Conservation (phyloP, 2,797 vertebrate species). For the Acanthopagrus latus region DNA sequence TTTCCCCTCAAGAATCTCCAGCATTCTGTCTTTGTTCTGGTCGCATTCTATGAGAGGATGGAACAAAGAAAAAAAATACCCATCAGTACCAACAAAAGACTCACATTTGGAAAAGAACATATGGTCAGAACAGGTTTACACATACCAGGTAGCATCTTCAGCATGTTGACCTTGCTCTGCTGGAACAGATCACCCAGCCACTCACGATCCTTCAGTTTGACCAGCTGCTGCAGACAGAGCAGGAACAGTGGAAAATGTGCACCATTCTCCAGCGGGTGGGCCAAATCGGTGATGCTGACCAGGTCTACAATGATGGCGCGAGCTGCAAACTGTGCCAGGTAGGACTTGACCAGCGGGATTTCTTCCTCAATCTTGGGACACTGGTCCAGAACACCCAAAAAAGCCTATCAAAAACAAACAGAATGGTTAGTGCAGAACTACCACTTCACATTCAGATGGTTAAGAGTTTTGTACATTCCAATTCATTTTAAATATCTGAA, state of each 20-base stretch:
- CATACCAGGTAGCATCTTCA: slow-evolving; percentile 99
- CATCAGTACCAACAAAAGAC: background rate
- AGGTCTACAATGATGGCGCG: slow-evolving; percentile 93
- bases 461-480: background rate
- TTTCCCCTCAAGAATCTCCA: slow-evolving; percentile 98
- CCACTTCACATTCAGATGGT: background rate
- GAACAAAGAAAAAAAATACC: too few relatives aligned
- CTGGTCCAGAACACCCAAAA: slow-evolving; percentile 94
- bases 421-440: background rate
- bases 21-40: slow-evolving; percentile 98
- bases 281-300: slow-evolving; percentile 94
- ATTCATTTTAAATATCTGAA: too few relatives aligned
- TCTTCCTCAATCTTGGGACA: slow-evolving; percentile 97
- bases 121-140: background rate
- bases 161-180: slow-evolving; percentile 98
- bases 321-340: slow-evolving; percentile 97
- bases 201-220: slow-evolving; percentile 95
- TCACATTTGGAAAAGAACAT: background rate
- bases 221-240: slow-evolving; percentile 97
- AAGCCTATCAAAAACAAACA: slow-evolving; percentile 83
- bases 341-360: slow-evolving; percentile 97
- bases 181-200: slow-evolving; percentile 97
- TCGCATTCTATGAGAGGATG: slow-evolving; percentile 89
- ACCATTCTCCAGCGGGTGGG: slow-evolving; percentile 96
- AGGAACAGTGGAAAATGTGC: slow-evolving; percentile 98